Evolutionary conservation across 2,888 invertebrate species (phyloP), one percentile per base, ranked within the genome.

Genomic region (Nomada ruficornis): DNA sequence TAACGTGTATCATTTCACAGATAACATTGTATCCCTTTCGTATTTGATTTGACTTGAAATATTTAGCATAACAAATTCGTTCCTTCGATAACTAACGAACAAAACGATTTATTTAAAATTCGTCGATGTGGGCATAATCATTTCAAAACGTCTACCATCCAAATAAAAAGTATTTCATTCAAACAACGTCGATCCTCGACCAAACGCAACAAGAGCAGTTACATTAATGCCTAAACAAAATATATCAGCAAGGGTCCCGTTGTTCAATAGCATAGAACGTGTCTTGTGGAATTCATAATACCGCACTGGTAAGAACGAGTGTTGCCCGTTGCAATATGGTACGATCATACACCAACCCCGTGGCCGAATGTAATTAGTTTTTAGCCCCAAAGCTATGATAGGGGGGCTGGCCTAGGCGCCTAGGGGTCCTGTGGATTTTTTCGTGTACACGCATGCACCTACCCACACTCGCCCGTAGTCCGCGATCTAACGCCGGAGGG

Each of bases 321-420:
- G 89, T 89, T 89, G 91, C 83, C 84, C 85, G 86, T 82, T 89
- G 90, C 92, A 92, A 92, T 92, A 92, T 91, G 91, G 88, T 82
- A 72, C 83, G 70, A 84, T 84, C 83, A 84, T 87, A 86, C 88
- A 85, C 88, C 86, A 86, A 88, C 90, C 90, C 88, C 86, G 85
- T 86, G 77, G 89, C 88, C 89, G 91, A 92, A 92, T 92, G 92
- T 92, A 92, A 92, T 92, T 92, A 92, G 92, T 92, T 92, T 92
- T 91, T 90, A 89, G 91, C 92, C 92, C 91, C 86, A 83, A 85
- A 90, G 91, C 91, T 89, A 91, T 92, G 92, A 92, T 92, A 91
- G 88, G 90, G 90, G 20, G 90, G 86, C 67, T 87, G 86, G 79
- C 83, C 91, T 87, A 89, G 89, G 80, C 76, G 86, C 84, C 87